Base-by-base conservation (phyloP, 1,140 invertebrate species). In the Drosophila grimshawi region DNA sequence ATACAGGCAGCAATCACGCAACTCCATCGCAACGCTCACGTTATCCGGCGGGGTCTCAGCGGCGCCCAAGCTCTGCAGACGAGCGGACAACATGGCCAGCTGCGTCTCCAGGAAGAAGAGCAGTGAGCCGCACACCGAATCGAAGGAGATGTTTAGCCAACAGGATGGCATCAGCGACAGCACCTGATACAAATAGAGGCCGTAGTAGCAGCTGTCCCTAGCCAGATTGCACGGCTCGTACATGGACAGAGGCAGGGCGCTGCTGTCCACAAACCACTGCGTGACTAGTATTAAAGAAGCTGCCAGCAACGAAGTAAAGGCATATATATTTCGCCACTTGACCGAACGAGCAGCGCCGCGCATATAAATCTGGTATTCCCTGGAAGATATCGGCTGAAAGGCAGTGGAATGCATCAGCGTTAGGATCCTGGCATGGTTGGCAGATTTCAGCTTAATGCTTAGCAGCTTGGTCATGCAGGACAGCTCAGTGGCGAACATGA, bases 121-220 rank as follows among this genome's bases (percentile, higher is more conserved):
- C 35, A 92, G 62, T 1, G 81, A 62, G 27, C 60, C 55, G 3
- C 55, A 32, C 45, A 75, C 49, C 5, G 91, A 78, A n/a, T 92
- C 91, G 48, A 76, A 92, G 39, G 86, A 64, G 8, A 92, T 86
- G 43, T 92, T 92, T 4, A 92, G 19, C 37, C 65, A 67, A 64
- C 91, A 92, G 7, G 79, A 74, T 2, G 80, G 29, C 48, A 80
- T 5, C 33, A 92, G 7, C 6, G 75, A 63, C 30, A 86, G 11
- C 43, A 71, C 61, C 11, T 92, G 81, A 19, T 63, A 86, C 4
- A 77, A 10, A n/a, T 63, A 89, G 6, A 85, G 56, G 0, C 51
- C 33, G 8, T 53, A 62, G 11, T 79, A 89, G 33, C 86, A 90
- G 0, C 37, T 5, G 5, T 37, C 35, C 4, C 29, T 10, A 11